Evolutionary conservation across 1,140 invertebrate species (phyloP).

Genomic region (Trinorchestia longiramus): DNA sequence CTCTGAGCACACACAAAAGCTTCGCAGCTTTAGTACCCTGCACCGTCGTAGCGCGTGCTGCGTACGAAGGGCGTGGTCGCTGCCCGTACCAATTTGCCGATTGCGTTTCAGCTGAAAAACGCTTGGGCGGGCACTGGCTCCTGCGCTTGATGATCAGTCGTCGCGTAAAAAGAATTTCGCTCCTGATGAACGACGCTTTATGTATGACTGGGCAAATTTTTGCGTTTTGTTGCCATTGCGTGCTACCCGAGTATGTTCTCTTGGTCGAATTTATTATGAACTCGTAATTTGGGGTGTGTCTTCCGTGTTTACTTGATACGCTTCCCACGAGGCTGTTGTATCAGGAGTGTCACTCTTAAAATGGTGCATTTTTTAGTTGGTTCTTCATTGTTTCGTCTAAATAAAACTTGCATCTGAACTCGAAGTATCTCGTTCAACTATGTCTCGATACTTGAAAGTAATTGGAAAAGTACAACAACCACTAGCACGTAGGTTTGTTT

Average conservation of each 20-base stretch:
- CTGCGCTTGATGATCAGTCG: background rate
- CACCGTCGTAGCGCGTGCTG: background rate
- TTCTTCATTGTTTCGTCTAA: too few species aligned
- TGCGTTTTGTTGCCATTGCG: background rate
- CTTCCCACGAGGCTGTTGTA: background rate
- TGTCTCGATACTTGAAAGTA: too few species aligned
- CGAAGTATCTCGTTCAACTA: too few species aligned
- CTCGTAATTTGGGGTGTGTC: background rate
- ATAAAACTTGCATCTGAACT: too few species aligned
- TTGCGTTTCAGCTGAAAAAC: conserved; percentile 8
- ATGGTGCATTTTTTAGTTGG: too few species aligned
- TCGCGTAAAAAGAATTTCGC: background rate
- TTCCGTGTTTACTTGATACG: background rate
- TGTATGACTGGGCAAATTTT: background rate
- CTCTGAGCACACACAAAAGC: background rate
- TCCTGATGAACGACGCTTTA: background rate
- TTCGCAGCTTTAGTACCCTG: background rate
- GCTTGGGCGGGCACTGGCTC: background rate
- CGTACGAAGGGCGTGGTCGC: conserved; percentile 6
- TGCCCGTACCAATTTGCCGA: conserved; percentile 17
- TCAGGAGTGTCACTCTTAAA: too few species aligned
- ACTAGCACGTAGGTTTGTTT: too few species aligned
- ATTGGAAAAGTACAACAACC: too few species aligned
- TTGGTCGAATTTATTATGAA: background rate
- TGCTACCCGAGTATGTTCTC: background rate